Evolutionary conservation across 2,113 vertebrate species (phyloP), one percentile per base, ranked within the genome.

Genomic region (Nerophis ophidion): DNA sequence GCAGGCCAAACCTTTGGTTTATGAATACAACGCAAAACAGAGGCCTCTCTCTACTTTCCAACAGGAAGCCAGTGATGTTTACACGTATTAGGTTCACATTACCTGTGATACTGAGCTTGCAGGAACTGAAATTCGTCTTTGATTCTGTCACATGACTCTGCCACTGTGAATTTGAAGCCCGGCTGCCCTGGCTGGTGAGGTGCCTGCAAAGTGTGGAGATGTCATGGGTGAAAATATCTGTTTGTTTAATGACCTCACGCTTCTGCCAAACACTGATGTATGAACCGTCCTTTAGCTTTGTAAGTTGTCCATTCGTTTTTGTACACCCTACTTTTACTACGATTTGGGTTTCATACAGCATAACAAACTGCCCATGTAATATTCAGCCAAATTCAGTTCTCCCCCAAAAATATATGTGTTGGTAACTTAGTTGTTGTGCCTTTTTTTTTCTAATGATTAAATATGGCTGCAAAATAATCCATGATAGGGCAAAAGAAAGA

Each of bases 121-220:
- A 96, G 87, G 71, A 96, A 95, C 92, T 96, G 94, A 87, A 96
- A 95, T 75, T 96, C 94, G 68, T 96, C 94, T 91, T 96, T 96
- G 87, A 96, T 95, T 85, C 94, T 74, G 79, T 96, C 94, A 34
- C 94, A 96, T 47, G 94, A 96, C 75, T 96, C 94, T 3, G 94
- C 93, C 71, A 96, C 94, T 0, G 94, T 96, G 89, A 96, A 96
- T 89, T 96, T 96, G 86, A 96, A 95, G 54, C 94, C 93, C 46
- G 94, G 94, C 84, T 96, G 94, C 42, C 93, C 94, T 63, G 94
- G 94, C 70, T 95, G 94, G 82, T 95, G 94, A 75, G 94, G 94
- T 76, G 94, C 94, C 94, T 95, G 73, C 34, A 62, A 67, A 67
- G 57, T 62, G 49, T 48, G 56, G 66, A 82, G 74, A 78, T 33